Evolutionary conservation across 2,888 invertebrate species (phyloP), one percentile per base, ranked within the genome.

Genomic region (Furcula furcula): DNA sequence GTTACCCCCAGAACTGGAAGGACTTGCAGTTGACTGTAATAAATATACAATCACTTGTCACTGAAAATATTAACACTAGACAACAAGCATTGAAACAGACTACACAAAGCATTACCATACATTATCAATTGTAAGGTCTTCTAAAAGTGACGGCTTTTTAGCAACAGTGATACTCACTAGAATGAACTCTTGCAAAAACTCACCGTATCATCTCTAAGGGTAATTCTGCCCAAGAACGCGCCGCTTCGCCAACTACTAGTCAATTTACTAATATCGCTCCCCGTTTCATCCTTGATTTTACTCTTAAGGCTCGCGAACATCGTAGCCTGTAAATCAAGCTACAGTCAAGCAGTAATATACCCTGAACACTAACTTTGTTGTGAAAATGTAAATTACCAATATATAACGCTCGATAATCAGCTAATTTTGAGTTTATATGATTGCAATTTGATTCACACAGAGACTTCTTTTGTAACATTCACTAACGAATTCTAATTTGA

Each of bases 261-360:
- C 45, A 88, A 47, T 65, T 80, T 88, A 52, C 91, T 90, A 28
- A 95, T 89, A 76, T 96, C 95, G 72, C 92, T 94, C 30, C 96
- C 96, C 47, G 95, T 95, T 89, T 96, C 96, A 76, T 96, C 95
- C 59, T 94, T 94, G 59, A 96, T 96, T 90, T 96, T 96, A 81
- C 95, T 96, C 81, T 96, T 96, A 50, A 97, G 84, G 65, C 94
- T 94, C 31, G 95, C 93, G 78, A 97, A 97, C 96, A 97, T 97
- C 70, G 72, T 89, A 49, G 35, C 46, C 37, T 40, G 26, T 29
- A 34, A 34, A 20, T 41, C 29, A 35, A 31, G 35, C 40, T 50
- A 47, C 61, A 58, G 60, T 16, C 57, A 54, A 29, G 12, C 31
- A 47, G 48, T 34, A 41, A 45, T 43, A 49, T 44, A 35, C 35